Base-by-base conservation (phyloP, 2,113 vertebrate genomes). In the Isichthys henryi region DNA sequence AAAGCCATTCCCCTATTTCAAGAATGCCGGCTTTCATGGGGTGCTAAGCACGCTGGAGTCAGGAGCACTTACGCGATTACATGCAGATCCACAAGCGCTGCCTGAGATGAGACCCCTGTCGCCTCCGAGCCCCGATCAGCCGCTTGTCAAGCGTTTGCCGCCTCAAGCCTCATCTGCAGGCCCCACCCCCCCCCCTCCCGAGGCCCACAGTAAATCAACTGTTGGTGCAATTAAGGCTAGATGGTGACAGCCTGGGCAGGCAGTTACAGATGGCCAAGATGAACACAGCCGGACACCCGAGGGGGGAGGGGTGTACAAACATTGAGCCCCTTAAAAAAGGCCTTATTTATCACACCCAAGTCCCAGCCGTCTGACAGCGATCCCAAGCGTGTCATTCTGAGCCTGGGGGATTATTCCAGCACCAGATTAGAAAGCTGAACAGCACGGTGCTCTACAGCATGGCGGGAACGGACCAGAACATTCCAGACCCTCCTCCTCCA, bases 251-350 rank as follows among this genome's bases (percentile, higher is more conserved):
- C 88, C 90, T 91, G 93, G 90, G 90, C 46, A 23, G 82, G n/a
- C 31, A 80, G 66, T 92, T 91, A 93, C 92, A 91, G 88, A 94
- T 93, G 86, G 91, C 53, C 10, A 35, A 66, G 89, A 93, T 93
- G 93, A 95, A 94, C 88, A 74, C n/a, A 52, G 62, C 58, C 5
- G 19, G 53, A 56, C 53, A 21, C 19, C 53, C 53, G 15, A 4
- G 13, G 9, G 45, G 80, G 80, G 80, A 3, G 80, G 80, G 19
- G 8, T 43, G 15, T 45, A 23, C 15, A 80, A 17, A 80, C 70
- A 39, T 31, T 50, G 56, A 50, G 46, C 88, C 46, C 45, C 46
- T 87, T 39, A 88, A 88, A n/a, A 66, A 45, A 21, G 58, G 43
- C 35, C 19, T n/a, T 70, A 13, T 66, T 27, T 45, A 70, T 70